Evolutionary conservation across 92 coral and sea anemone species (phyloP).

Genomic region (Anthopleura xanthogrammica): DNA sequence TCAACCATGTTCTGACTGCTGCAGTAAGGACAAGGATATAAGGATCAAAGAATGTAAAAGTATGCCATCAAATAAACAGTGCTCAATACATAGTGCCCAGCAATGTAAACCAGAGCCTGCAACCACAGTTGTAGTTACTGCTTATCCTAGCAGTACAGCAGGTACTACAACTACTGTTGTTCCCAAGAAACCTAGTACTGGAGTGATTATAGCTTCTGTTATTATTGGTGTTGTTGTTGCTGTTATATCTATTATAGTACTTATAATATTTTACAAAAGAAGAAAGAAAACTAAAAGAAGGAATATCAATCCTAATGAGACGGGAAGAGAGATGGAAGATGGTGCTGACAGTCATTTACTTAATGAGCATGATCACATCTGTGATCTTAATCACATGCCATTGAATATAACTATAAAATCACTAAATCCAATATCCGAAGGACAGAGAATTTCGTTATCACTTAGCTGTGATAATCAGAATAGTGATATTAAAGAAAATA

Average conservation of each 20-base stretch:
- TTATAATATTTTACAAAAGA: background rate
- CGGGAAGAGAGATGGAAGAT: background rate
- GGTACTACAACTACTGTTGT: background rate
- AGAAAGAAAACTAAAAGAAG: background rate
- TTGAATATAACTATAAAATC: background rate
- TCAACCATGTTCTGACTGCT: slow-evolving; percentile 19
- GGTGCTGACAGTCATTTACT: background rate
- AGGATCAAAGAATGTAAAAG: slow-evolving; percentile 6
- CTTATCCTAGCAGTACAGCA: background rate
- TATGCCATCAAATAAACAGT: slow-evolving; percentile 14
- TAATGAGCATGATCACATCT: background rate
- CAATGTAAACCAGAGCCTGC: background rate
- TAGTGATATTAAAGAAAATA: background rate
- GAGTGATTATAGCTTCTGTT: background rate
- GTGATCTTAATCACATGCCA: background rate
- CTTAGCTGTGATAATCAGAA: background rate
- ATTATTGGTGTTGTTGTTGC: background rate
- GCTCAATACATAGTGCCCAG: slow-evolving; percentile 11
- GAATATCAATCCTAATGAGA: background rate
- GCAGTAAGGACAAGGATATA: slow-evolving; percentile 11
- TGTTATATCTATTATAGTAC: background rate
- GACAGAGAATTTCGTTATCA: background rate
- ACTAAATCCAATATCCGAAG: background rate
- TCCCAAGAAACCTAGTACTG: background rate
- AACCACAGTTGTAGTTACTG: background rate